phyloP scores from a whole-genome alignment of 2,113 vertebrate species.

The Acanthisitta chloris region DNA sequence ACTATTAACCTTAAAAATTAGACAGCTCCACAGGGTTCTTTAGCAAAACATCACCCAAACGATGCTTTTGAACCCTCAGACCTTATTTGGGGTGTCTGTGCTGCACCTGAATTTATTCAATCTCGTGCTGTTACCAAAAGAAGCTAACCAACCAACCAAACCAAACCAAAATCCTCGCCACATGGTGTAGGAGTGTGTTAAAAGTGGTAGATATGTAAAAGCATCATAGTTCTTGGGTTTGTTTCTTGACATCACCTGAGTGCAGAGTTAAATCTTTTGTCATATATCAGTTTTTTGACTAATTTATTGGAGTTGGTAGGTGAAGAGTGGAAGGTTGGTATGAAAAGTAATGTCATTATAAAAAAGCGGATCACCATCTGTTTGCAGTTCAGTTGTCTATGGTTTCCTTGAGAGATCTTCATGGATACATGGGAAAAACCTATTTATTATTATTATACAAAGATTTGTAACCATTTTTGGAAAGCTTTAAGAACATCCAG shows the following conservation, averaged over 20 bases:
- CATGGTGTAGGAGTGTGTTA: background rate
- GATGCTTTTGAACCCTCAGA: background rate
- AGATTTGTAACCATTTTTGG: background rate
- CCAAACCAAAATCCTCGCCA: fast-evolving
- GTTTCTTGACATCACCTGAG: background rate
- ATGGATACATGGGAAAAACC: background rate
- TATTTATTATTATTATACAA: too few relatives aligned
- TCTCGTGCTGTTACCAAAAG: background rate
- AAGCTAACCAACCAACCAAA: background rate
- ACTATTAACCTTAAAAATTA: background rate
- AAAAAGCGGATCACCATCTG: background rate
- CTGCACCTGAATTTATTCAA: background rate
- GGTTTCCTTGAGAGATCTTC: background rate
- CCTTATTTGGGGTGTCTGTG: background rate
- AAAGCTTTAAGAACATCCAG: background rate
- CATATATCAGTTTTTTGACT: background rate
- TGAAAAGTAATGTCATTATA: background rate
- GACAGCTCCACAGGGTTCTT: background rate
- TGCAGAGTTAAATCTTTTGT: background rate
- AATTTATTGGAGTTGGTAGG: background rate
- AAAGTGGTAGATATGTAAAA: background rate
- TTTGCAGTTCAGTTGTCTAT: background rate
- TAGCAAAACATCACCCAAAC: background rate
- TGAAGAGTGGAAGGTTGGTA: background rate
- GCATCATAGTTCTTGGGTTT: background rate